Conservation (phyloP, 2,888 invertebrate genomes). For the Siphonodentalium dalli region DNA sequence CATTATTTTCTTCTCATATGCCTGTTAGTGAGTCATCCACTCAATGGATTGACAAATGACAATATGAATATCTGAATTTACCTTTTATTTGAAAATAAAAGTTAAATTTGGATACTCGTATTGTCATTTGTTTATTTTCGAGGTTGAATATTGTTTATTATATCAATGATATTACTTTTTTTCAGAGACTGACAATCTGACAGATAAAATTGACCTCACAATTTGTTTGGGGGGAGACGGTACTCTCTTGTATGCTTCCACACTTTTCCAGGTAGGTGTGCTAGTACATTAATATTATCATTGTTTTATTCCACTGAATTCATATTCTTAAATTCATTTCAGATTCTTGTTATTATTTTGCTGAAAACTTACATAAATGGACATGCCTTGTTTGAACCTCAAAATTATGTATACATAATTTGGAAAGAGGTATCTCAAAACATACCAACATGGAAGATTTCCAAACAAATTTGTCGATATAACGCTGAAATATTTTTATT, state of each 20-base stretch:
- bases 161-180: no score
- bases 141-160: no score
- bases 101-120: background rate
- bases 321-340: background rate
- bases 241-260: slow-evolving; percentile 92
- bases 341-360: no score
- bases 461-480: no score
- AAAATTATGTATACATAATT: no score
- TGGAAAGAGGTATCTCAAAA: no score
- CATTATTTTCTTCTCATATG: background rate
- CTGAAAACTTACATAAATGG: no score
- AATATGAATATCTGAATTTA: background rate
- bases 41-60: no score
- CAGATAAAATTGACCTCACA: slow-evolving; percentile 96
- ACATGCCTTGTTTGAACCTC: no score
- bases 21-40: no score
- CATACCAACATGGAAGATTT: no score
- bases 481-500: no score
- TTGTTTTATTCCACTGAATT: background rate
- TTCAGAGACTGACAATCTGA: slow-evolving; percentile 84
- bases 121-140: background rate
- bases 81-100: background rate
- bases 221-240: slow-evolving; percentile 96
- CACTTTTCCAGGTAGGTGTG: slow-evolving; percentile 77
- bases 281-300: background rate